Conservation (phyloP, 2,113 vertebrate genomes). For the Lepidiolamprologus cunningtoni region DNA sequence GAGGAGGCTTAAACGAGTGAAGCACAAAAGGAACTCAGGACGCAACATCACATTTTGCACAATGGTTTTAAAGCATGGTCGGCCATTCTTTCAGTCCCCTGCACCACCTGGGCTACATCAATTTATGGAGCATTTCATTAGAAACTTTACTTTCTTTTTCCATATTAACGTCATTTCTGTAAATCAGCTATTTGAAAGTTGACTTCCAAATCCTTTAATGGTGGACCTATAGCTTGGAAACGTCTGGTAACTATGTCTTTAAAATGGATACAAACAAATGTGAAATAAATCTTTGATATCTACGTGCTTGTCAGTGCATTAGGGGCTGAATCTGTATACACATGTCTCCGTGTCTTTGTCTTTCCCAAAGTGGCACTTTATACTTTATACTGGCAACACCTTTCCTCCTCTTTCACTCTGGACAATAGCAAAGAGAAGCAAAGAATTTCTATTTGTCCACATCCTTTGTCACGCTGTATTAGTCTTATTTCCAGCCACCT, state of each 20-base stretch:
- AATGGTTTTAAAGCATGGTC: background rate
- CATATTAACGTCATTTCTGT: background rate
- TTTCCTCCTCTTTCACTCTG: slow-evolving; percentile 25
- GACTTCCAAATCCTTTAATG: background rate
- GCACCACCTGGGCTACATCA: background rate
- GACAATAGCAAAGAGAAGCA: slow-evolving; percentile 14
- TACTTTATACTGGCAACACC: slow-evolving; percentile 14
- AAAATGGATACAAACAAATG: background rate
- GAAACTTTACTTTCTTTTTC: background rate
- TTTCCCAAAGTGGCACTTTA: background rate
- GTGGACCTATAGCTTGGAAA: background rate
- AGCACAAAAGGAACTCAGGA: background rate
- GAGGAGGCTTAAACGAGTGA: background rate
- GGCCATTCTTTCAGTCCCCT: background rate
- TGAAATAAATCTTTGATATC: background rate
- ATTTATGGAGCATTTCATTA: background rate
- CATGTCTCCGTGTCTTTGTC: background rate
- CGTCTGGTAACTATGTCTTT: background rate
- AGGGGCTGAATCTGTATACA: background rate
- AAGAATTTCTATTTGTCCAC: slow-evolving; percentile 18
- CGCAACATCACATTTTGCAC: background rate
- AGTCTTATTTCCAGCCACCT: slow-evolving; percentile 34
- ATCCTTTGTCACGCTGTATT: slow-evolving; percentile 32
- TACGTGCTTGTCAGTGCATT: background rate
- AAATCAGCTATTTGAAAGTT: background rate